phyloP scores from a whole-genome alignment of 2,888 invertebrate genomes.

The Crioceris asparagi region DNA sequence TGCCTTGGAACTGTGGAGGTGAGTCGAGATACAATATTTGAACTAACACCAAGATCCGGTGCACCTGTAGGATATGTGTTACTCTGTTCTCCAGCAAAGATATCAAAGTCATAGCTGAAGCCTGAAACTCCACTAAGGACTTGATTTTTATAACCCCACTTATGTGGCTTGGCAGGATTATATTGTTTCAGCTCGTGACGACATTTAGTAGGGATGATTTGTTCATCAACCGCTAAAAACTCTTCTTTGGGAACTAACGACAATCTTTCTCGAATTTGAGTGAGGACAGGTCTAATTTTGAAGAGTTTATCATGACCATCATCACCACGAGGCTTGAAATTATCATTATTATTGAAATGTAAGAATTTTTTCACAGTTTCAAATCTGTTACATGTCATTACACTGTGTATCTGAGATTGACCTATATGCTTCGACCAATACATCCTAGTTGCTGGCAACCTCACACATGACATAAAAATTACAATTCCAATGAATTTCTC shows the following conservation, averaged over 20 bases:
- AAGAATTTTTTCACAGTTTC: slow-evolving; percentile 8
- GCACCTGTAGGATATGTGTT: slow-evolving; percentile 6
- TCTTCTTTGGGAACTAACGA: slow-evolving; percentile 5
- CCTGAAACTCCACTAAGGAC: slow-evolving; percentile 11
- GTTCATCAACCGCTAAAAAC: slow-evolving; percentile 4
- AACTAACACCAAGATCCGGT: slow-evolving; percentile 8
- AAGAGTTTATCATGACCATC: slow-evolving; percentile 9
- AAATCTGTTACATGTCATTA: slow-evolving; percentile 10
- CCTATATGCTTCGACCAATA: slow-evolving; percentile 9
- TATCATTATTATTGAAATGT: slow-evolving; percentile 9
- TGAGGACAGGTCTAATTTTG: slow-evolving; percentile 5
- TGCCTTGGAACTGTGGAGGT: slow-evolving; percentile 4
- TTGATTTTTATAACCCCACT: slow-evolving; percentile 8
- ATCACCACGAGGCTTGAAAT: slow-evolving; percentile 7
- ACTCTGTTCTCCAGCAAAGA: slow-evolving; percentile 10
- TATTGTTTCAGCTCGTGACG: slow-evolving; percentile 7
- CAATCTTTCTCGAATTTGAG: slow-evolving; percentile 1
- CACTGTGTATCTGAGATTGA: slow-evolving; percentile 4
- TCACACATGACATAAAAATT: slow-evolving; percentile 7
- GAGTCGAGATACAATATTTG: slow-evolving; percentile 7
- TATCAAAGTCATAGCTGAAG: slow-evolving; percentile 10
- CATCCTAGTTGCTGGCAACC: slow-evolving; percentile 6
- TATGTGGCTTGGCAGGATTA: slow-evolving; percentile 8
- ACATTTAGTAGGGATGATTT: slow-evolving; percentile 9
- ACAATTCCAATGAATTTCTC: slow-evolving; percentile 6